Evolutionary conservation across 1,140 invertebrate genomes (phyloP).

Genomic region (Panulirus ornatus): DNA sequence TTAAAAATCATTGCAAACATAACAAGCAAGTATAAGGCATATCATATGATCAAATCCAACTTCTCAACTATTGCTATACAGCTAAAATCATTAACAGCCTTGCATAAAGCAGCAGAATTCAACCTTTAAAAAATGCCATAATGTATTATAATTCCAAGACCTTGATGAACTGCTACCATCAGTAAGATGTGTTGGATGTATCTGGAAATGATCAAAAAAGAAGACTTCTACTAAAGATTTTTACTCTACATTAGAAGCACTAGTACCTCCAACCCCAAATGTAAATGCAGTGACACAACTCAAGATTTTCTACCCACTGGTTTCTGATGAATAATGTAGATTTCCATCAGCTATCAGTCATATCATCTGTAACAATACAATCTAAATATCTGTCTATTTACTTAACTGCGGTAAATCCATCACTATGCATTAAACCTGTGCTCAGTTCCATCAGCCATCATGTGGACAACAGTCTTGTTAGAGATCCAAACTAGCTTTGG

Average conservation of each 20-base stretch:
- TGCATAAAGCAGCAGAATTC: not conserved
- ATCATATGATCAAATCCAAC: not conserved
- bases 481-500: conserved; percentile 95
- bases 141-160: no score
- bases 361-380: not conserved
- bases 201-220: not conserved
- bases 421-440: conserved; percentile 91
- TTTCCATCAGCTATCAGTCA: not conserved
- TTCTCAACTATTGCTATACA: not conserved
- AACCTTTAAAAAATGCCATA: no score
- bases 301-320: not conserved
- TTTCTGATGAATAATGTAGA: not conserved
- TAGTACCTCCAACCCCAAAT: not conserved
- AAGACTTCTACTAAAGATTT: not conserved
- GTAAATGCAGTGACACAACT: not conserved
- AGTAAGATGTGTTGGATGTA: not conserved
- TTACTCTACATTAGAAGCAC: not conserved
- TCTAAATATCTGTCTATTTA: not conserved
- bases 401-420: not conserved
- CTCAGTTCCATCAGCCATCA: conserved; percentile 94
- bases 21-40: conserved; percentile 13
- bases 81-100: not conserved
- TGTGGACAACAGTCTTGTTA: conserved; percentile 92
- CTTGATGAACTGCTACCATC: no score
- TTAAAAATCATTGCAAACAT: not conserved